Conservation (phyloP, 2,113 vertebrate species). For the Brachionichthys hirsutus region DNA sequence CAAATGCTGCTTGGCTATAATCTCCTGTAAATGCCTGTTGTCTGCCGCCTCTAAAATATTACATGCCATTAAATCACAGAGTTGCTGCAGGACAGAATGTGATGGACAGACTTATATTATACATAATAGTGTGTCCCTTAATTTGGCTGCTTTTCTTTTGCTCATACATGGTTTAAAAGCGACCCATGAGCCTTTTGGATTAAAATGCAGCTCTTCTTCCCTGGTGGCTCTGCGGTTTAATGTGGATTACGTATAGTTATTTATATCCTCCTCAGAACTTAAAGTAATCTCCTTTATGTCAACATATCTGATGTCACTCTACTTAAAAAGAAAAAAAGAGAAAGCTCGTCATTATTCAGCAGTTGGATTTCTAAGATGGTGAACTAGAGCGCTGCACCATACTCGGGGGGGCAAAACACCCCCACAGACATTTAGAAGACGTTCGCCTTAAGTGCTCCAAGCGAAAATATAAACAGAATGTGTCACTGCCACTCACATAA, state of each 20-base stretch:
- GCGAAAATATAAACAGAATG: constrained; percentile 2
- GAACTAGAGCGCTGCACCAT: constrained; percentile 11
- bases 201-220: neutral
- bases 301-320: constrained; percentile 10
- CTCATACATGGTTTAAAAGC: constrained; percentile 18
- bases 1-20: too few species aligned
- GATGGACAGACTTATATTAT: constrained; percentile 8
- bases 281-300: neutral
- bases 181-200: neutral
- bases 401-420: neutral
- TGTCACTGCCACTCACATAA: neutral
- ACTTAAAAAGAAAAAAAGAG: neutral
- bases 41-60: neutral
- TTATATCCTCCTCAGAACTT: neutral
- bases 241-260: constrained; percentile 6
- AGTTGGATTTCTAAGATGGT: constrained; percentile 2
- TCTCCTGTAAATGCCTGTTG: too few species aligned
- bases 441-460: neutral
- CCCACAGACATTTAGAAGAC: neutral
- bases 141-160: neutral
- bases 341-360: constrained; percentile 13
- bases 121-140: constrained; percentile 1
- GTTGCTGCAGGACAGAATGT: neutral
- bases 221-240: neutral
- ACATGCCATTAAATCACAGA: neutral